Evolutionary conservation across 2,797 vertebrate genomes (phyloP), one percentile per base, ranked within the genome.

Genomic region (Sylvilagus floridanus): DNA sequence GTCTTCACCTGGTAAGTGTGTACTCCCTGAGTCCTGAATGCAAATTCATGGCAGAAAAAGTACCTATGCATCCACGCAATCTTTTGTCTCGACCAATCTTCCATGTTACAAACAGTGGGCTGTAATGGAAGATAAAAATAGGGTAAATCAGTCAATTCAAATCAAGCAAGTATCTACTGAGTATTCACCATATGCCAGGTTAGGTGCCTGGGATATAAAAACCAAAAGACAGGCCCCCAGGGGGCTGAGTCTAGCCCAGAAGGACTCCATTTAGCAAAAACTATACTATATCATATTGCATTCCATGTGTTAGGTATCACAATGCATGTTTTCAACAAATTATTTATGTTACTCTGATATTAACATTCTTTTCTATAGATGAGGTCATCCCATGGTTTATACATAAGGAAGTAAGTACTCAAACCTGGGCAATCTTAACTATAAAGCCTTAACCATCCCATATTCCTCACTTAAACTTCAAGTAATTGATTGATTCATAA

Each of bases 11-110:
- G 99, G 99, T 99, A 99, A 99, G 99, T 98, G 99, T 99, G 99
- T 99, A 99, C 99, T 99, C 99, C 99, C 99, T 99, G 99, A 99
- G 99, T 99, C 99, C 99, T 99, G 99, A 99, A 99, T 99, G 99
- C 99, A 99, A 99, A 99, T 99, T 99, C 99, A 99, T 99, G 99
- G 99, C 99, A 97, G 99, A 99, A 99, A 99, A 99, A 98, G 99
- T 99, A 99, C 99, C 99, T 99, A 99, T 99, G 99, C 99, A 99
- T 99, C 99, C 99, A 98, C 99, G 99, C 98, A 99, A 99, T 98
- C 99, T 99, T 97, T 99, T 99, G 98, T 99, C 99, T 98, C 99
- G 99, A 98, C 99, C 99, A 96, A 99, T 99, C 99, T 99, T 99
- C 99, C 99, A 99, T 77, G 99, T 99, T 99, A 99, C 99, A 99